A percentile compares a stretch with the other conserved stretches of the same genome.
phyloP scores from a whole-genome alignment of 2,888 invertebrate species.

The Sarcophaga variegata region DNA sequence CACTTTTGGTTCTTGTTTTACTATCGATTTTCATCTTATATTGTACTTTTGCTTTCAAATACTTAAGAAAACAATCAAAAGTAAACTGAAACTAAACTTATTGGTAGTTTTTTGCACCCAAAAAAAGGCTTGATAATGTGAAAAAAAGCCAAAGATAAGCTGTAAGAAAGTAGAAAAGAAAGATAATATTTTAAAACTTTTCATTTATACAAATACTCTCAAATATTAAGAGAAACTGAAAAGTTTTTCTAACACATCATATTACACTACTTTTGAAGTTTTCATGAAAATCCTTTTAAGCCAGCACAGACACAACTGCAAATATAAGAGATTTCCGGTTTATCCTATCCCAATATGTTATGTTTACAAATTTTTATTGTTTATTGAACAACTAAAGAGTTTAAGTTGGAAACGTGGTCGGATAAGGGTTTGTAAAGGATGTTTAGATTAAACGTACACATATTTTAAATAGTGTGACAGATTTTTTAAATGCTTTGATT shows the following conservation, averaged over 20 bases:
- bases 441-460: too few relatives aligned
- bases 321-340: too few relatives aligned
- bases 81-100: conserved; percentile 22
- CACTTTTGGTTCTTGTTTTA: conserved; percentile 11
- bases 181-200: conserved; percentile 12
- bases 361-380: too few relatives aligned
- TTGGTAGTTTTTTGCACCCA: conserved; percentile 6
- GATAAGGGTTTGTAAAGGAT: too few relatives aligned
- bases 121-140: too few relatives aligned
- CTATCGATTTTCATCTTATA: conserved; percentile 37
- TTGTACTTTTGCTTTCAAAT: conserved; percentile 19
- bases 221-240: neutral
- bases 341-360: too few relatives aligned
- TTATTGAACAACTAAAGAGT: too few relatives aligned
- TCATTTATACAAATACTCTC: neutral
- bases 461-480: too few relatives aligned
- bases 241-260: conserved; percentile 19
- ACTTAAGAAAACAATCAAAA: conserved; percentile 38
- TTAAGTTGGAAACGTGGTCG: too few relatives aligned
- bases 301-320: too few relatives aligned
- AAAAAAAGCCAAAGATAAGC: neutral
- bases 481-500: too few relatives aligned
- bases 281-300: neutral
- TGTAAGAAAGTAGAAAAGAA: neutral
- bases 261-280: neutral